A percentile compares a stretch with the other conserved stretches of the same genome.
Evolutionary conservation across 2,888 invertebrate species (phyloP).

Genomic region (Clanis bilineata): DNA sequence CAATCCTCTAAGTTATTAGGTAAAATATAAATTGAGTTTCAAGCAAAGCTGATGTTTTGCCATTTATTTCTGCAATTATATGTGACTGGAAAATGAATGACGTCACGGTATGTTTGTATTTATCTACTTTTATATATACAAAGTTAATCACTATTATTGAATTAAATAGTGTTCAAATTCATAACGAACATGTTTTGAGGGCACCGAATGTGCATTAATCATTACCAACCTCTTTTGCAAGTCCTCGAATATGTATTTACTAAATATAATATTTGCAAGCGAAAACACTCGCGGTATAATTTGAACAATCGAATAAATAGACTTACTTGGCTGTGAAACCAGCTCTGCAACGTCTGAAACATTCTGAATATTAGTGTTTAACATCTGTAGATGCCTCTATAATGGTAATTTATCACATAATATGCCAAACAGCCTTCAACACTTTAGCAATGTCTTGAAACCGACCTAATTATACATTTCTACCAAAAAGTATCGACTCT

Average conservation of each 20-base stretch:
- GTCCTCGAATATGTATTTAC: too few relatives aligned
- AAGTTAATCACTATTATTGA: too few relatives aligned
- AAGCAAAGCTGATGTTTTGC: conserved; percentile 26
- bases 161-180: too few relatives aligned
- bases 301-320: conserved; percentile 9
- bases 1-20: too few relatives aligned
- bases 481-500: not conserved
- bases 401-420: not conserved
- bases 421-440: not conserved
- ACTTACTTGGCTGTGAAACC: conserved; percentile 6
- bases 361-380: not conserved
- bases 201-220: too few relatives aligned
- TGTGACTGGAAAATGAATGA: conserved; percentile 36
- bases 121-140: not conserved
- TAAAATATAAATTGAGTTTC: too few relatives aligned
- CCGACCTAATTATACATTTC: not conserved
- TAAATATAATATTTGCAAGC: too few relatives aligned
- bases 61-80: conserved; percentile 32
- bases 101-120: conserved; percentile 33
- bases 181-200: too few relatives aligned
- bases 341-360: not conserved
- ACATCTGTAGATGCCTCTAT: not conserved
- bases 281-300: not conserved
- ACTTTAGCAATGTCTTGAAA: not conserved
- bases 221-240: too few relatives aligned